Evolutionary conservation across 2,113 vertebrate species (phyloP).

Genomic region (Etheostoma spectabile): DNA sequence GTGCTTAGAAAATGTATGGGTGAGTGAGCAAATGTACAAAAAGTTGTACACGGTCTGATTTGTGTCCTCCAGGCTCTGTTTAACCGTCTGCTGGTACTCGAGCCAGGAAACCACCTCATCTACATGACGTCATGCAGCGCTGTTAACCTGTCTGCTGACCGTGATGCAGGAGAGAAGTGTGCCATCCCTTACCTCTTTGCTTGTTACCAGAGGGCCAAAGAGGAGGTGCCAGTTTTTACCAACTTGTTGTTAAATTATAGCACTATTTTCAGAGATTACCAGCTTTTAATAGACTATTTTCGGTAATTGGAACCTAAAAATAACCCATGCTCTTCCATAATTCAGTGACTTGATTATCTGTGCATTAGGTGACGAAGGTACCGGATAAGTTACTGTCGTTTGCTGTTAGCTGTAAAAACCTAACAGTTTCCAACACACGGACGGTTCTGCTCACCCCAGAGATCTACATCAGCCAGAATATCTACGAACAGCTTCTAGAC

Average conservation of each 20-base stretch:
- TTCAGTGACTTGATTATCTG: constrained; percentile 14
- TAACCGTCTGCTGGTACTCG: constrained; percentile 90
- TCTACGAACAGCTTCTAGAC: constrained; percentile 95
- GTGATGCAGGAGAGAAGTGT: constrained; percentile 93
- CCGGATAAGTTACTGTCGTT: constrained; percentile 95
- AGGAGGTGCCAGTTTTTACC: constrained; percentile 89
- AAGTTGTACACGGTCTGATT: not conserved
- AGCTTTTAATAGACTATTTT: constrained; percentile 8
- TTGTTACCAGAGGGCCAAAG: constrained; percentile 93
- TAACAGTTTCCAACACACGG: constrained; percentile 90
- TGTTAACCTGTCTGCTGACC: constrained; percentile 93
- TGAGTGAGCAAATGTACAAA: not conserved
- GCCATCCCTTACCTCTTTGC: constrained; percentile 94
- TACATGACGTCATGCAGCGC: constrained; percentile 91
- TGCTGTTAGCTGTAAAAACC: constrained; percentile 92
- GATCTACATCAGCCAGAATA: constrained; percentile 94
- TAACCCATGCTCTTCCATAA: constrained; percentile 13
- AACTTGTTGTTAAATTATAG: too few species aligned
- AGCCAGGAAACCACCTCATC: constrained; percentile 94
- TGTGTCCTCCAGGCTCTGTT: constrained; percentile 89
- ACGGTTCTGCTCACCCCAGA: constrained; percentile 96
- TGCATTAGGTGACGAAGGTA: constrained; percentile 93
- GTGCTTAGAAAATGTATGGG: not conserved
- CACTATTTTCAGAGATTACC: not conserved
- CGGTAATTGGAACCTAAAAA: constrained; percentile 15